A percentile compares a stretch with the other conserved stretches of the same genome.
These are phyloP conservation scores for Pseudochirops corinnae DNA, from an alignment of 2,797 vertebrate genomes.

Conservation along the genomic window DNA sequence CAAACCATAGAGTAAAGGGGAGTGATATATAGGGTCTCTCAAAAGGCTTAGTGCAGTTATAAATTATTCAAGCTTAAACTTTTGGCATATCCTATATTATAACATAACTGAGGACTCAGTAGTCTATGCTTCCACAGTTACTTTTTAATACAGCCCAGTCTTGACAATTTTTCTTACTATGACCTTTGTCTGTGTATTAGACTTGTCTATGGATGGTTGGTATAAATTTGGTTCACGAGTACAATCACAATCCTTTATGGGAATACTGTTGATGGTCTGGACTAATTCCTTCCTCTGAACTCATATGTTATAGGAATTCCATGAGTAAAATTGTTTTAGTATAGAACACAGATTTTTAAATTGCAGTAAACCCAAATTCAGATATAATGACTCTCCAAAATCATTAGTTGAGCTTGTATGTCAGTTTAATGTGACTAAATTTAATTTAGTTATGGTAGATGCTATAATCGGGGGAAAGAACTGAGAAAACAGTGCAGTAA, in stretches of 20 bases:
- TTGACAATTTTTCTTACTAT: neutral
- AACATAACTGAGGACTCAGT: neutral
- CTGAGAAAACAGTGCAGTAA: conserved; percentile 16
- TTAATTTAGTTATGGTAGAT: neutral
- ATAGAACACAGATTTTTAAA: conserved; percentile 10
- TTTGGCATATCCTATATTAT: neutral
- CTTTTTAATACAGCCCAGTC: neutral
- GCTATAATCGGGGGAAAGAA: neutral
- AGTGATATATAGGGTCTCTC: neutral
- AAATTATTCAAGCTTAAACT: neutral
- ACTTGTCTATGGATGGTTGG: neutral
- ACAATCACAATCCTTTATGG: neutral
- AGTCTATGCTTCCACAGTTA: neutral
- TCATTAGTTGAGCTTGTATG: neutral
- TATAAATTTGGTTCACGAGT: neutral
- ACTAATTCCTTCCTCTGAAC: neutral
- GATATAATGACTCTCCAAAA: neutral
- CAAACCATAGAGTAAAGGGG: neutral
- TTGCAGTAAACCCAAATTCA: conserved; percentile 13
- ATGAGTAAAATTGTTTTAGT: neutral
- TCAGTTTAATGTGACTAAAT: neutral
- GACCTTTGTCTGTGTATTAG: neutral
- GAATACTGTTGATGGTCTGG: neutral
- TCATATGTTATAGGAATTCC: neutral
- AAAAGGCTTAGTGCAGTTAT: neutral